Evolutionary conservation across 2,113 vertebrate species (phyloP).

Genomic region (Microtus oregoni): DNA sequence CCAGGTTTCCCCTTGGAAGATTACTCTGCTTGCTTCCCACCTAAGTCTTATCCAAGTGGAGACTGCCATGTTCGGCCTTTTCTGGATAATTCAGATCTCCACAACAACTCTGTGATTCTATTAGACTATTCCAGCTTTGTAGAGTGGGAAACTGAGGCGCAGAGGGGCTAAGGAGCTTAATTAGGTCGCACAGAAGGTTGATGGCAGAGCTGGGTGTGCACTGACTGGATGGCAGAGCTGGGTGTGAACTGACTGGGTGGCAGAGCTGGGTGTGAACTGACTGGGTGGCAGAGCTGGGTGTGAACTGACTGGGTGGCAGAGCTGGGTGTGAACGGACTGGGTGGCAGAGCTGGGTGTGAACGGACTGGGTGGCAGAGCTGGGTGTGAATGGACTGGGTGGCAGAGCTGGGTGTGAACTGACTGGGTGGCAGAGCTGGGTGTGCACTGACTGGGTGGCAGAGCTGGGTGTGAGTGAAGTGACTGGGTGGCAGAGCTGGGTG

Average conservation of each 20-base stretch:
- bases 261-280: not conserved
- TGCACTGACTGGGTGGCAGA: not conserved
- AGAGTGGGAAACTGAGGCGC: not conserved
- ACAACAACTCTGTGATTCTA: not conserved
- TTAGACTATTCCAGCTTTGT: not conserved
- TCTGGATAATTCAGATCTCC: not conserved
- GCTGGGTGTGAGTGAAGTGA: not conserved
- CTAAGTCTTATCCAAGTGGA: not conserved
- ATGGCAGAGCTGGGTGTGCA: not conserved
- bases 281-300: no score
- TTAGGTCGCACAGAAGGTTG: not conserved
- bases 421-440: not conserved
- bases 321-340: not conserved
- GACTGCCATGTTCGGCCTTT: not conserved
- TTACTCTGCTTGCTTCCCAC: not conserved
- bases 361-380: not conserved
- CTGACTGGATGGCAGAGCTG: not conserved
- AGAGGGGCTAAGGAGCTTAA: constrained; percentile 38
- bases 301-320: not conserved
- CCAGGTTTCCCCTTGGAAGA: not conserved
- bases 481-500: no score
- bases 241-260: not conserved
- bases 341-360: no score
- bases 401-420: not conserved
- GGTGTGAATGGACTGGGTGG: no score